Evolutionary conservation across 2,113 vertebrate species (phyloP), one percentile per base, ranked within the genome.

Genomic region (Ia io): DNA sequence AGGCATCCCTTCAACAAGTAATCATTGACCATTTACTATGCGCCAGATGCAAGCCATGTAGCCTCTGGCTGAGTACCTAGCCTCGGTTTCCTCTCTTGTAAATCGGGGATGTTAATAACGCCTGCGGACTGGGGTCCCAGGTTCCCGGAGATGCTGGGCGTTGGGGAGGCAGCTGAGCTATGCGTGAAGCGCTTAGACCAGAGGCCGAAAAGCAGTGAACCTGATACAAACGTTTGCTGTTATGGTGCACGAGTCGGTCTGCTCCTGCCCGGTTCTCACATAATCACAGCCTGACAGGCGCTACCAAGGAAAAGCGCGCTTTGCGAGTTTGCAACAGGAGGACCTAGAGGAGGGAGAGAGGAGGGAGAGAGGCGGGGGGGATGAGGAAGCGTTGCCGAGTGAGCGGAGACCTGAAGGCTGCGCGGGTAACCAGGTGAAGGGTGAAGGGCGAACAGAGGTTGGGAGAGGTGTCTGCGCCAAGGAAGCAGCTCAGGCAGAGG

Each of bases 51-150:
- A 56, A 23, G 53, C 53, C 53, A 22, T 56, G 53, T 56, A 56
- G 53, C 53, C 53, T 56, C 53, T 9, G 22, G 53, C 53, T 7
- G 53, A 9, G 53, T 22, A 1, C 53, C 53, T 22, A 22, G 53
- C 53, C 53, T 56, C 53, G 53, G 53, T 56, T 56, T 8, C 53
- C 53, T 56, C 18, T 53, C 1, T 56, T 56, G 53, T 56, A 22
- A 56, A 3, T 22, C 86, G 99, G 99, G 53, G 53, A 9, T 56
- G 8, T 56, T 56, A 22, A 2, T 56, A 56, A 56, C 20, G 53
- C 53, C 53, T 56, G 53, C n/a, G n/a, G n/a, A n/a, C n/a, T n/a
- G n/a, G n/a, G n/a, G n/a, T n/a, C n/a, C n/a, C n/a, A n/a, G n/a
- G 20, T 20, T 22, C 53, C 53, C 2, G 18, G 53, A 56, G 53